Evolutionary conservation across 1,140 invertebrate genomes (phyloP), one percentile per base, ranked within the genome.

Genomic region (Venustaconcha ellipsiformis): DNA sequence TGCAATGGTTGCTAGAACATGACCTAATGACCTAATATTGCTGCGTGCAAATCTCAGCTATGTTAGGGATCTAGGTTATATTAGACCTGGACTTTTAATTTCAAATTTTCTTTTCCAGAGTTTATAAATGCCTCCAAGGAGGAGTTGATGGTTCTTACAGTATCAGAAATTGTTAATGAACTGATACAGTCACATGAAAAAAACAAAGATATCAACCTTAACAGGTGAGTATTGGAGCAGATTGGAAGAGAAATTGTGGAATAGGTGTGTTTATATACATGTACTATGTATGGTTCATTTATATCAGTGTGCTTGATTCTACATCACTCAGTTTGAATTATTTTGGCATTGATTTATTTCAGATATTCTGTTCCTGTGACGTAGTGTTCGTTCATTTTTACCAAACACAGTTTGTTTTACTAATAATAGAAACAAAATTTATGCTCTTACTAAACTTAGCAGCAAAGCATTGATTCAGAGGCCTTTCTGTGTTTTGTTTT

Each of bases 131-230:
- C 81, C 56, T 84, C 86, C 6, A 83, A 83, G 37, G 89, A 90
- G 72, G 91, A 92, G 69, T 70, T 91, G 71, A 86, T 92, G 87
- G 84, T 91, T 14, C 86, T 96, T 72, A 95, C 96, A 18, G 95
- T 99, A 79, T 95, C 95, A 48, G 98, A 99, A 92, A 98, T 99
- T 72, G 96, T 99, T 80, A 95, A 97, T 86, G 94, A 97, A 87
- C 91, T 99, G 14, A 92, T 99, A 56, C 90, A 92, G 81, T 96
- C 97, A 3, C 95, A 99, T 83, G 92, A 95, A 78, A 93, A 95
- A 77, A 93, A 94, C 15, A 94, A 94, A 90, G 95, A 98, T 93
- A 94, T 99, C 15, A 96, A 99, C 92, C 92, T 99, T 65, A 99
- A 98, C 88, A 94, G 94, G 88, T 93, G 83, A 78, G 78, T 64